Evolutionary conservation across 2,113 vertebrate genomes (phyloP).

Genomic region (Paradoxurus hermaphroditus): DNA sequence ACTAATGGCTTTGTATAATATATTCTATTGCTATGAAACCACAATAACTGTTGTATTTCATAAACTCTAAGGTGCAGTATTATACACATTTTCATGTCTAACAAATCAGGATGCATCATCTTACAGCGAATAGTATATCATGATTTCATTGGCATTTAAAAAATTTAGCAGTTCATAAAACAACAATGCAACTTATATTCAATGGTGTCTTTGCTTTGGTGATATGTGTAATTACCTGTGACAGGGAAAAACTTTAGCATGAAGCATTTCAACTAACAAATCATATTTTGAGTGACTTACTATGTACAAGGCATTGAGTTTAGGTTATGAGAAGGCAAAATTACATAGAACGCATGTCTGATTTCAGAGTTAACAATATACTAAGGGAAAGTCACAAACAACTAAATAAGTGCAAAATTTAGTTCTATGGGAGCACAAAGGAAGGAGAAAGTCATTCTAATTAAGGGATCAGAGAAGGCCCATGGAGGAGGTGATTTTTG

Average conservation of each 20-base stretch:
- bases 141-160: background rate
- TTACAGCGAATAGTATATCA: background rate
- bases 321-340: background rate
- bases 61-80: background rate
- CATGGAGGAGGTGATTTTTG: background rate
- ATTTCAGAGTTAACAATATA: conserved; percentile 41
- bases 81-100: conserved; percentile 3
- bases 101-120: conserved; percentile 17
- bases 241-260: background rate
- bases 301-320: background rate
- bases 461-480: background rate
- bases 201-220: conserved; percentile 9
- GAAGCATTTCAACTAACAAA: conserved; percentile 31
- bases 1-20: conserved; percentile 36
- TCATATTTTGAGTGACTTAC: conserved; percentile 26
- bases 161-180: background rate
- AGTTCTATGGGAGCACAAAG: background rate
- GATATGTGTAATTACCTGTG: background rate
- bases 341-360: background rate
- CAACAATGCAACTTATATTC: conserved; percentile 15
- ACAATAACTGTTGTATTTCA: background rate
- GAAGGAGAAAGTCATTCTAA: background rate
- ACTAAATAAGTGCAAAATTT: background rate
- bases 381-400: background rate
- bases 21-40: conserved; percentile 27